Evolutionary conservation across 92 coral and sea anemone genomes (phyloP).

Genomic region (Palythoa grandis): DNA sequence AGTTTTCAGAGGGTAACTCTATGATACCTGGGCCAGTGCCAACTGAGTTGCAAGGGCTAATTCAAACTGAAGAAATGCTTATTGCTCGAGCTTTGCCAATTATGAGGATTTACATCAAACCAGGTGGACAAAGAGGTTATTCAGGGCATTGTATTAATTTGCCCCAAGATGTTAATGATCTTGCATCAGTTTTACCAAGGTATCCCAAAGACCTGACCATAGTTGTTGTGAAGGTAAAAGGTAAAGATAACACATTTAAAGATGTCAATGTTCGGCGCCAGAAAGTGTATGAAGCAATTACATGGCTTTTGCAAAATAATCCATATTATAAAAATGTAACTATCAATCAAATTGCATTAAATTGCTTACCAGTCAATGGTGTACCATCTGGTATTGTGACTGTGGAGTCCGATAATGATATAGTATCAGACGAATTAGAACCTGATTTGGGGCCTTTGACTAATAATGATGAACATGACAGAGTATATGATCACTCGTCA

Average conservation of each 20-base stretch:
- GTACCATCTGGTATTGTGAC: conserved; percentile 52
- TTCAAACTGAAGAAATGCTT: conserved; percentile 36
- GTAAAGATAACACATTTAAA: conserved; percentile 18
- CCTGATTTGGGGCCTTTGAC: conserved; percentile 47
- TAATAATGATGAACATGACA: conserved; percentile 46
- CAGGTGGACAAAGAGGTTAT: conserved; percentile 5
- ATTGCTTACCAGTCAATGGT: conserved; percentile 46
- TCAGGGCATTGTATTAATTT: background rate
- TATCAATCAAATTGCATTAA: conserved; percentile 53
- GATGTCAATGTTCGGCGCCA: conserved; percentile 37
- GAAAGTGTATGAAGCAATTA: conserved; percentile 42
- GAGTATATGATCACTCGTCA: conserved; percentile 47
- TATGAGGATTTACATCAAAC: conserved; percentile 39
- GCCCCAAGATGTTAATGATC: conserved; percentile 25
- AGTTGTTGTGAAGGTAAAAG: background rate
- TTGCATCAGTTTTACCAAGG: conserved; percentile 13
- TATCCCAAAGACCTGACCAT: conserved; percentile 31
- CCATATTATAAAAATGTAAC: conserved; percentile 42
- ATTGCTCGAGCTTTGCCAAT: conserved; percentile 16
- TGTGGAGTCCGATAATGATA: conserved; percentile 53
- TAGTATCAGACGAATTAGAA: conserved; percentile 50
- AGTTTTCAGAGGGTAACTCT: conserved; percentile 52
- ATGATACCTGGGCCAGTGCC: conserved; percentile 60
- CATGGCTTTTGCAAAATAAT: conserved; percentile 40
- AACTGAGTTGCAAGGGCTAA: conserved; percentile 54